Evolutionary conservation across 2,113 vertebrate species (phyloP).

Genomic region (Notarius lentiginosus): DNA sequence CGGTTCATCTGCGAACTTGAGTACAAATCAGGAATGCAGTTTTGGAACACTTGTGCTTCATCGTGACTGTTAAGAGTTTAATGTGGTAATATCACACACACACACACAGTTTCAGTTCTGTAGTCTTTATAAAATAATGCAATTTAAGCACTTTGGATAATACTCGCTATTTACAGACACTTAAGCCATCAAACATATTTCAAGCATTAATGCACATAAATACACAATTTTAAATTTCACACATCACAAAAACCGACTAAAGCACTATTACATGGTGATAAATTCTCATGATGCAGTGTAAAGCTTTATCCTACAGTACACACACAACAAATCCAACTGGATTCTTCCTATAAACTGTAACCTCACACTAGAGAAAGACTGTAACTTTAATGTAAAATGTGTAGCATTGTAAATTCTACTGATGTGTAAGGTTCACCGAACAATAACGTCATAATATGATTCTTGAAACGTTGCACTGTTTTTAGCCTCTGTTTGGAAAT

Average conservation of each 20-base stretch:
- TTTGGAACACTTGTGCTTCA: neutral
- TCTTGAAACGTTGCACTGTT: neutral
- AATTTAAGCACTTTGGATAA: neutral
- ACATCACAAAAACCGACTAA: neutral
- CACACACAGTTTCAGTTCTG: neutral
- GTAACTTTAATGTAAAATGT: neutral
- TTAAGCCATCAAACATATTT: neutral
- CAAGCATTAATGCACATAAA: neutral
- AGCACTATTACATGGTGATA: neutral
- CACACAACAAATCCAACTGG: neutral
- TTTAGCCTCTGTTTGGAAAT: neutral
- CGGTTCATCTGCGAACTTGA: neutral
- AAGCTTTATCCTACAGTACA: neutral
- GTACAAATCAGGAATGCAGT: neutral
- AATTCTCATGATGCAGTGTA: neutral
- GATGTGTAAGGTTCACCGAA: neutral
- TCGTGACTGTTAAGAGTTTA: neutral
- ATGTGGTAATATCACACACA: neutral
- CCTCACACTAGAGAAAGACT: neutral
- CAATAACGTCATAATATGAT: neutral
- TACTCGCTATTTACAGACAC: neutral
- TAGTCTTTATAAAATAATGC: neutral
- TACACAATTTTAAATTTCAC: neutral
- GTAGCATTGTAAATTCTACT: neutral
- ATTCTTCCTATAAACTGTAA: neutral